Conservation (phyloP, 2,888 invertebrate species). For the Aporophyla nigra region DNA sequence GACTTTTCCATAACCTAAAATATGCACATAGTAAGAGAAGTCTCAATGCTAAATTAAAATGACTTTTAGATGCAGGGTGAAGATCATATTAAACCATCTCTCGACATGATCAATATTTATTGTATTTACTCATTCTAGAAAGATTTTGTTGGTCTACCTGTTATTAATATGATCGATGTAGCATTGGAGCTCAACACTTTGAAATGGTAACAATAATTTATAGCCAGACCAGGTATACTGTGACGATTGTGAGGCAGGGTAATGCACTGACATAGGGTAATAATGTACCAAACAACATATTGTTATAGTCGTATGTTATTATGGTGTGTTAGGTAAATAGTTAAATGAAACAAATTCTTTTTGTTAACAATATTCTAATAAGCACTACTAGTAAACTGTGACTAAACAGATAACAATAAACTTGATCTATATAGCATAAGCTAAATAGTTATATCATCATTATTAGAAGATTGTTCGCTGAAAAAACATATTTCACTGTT, state of each 20-base stretch:
- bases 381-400: constrained; percentile 60
- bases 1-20: neutral
- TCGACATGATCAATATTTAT: neutral
- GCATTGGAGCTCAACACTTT: neutral
- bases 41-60: neutral
- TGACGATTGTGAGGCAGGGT: constrained; percentile 39
- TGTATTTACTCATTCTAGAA: neutral
- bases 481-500: constrained; percentile 42
- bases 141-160: neutral
- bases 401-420: constrained; percentile 59
- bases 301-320: neutral
- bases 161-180: neutral
- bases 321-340: constrained; percentile 14
- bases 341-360: constrained; percentile 63
- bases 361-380: constrained; percentile 66
- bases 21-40: neutral
- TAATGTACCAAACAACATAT: constrained; percentile 28
- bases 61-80: neutral
- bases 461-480: constrained; percentile 53
- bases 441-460: constrained; percentile 49
- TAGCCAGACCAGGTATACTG: constrained; percentile 21
- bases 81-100: neutral
- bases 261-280: constrained; percentile 28
- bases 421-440: constrained; percentile 43
- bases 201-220: neutral